Evolutionary conservation across 2,797 vertebrate species (phyloP), one percentile per base, ranked within the genome.

Genomic region (Cyclopterus lumpus): DNA sequence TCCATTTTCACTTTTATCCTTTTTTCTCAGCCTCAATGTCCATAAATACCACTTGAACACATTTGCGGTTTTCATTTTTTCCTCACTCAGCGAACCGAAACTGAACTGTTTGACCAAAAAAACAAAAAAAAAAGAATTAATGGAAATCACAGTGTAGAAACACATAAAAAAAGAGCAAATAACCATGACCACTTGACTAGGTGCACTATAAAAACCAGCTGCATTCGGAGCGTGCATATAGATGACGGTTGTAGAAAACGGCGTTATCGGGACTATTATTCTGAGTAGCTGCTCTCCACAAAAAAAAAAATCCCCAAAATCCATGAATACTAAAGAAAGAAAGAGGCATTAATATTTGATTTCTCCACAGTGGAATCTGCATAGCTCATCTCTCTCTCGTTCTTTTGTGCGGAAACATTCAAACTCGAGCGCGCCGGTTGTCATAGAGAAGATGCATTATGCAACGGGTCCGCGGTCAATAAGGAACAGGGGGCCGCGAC

Each of bases 321-420:
- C 48, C 80, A 85, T 77, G 77, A 86, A 90, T 87, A 71, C 6
- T 18, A 84, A 86, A 81, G 72, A 82, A 80, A 86, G 77, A 82
- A 79, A 87, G 68, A 57, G 38, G 60, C 61, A 91, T 91, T 75
- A 89, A 92, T 93, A 90, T 93, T 92, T 86, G 72, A 94, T 92
- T 86, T 67, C 77, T 82, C 73, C 62, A 82, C 77, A 66, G 75
- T 54, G 40, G 34, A 88, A 88, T 89, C 77, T 88, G 75, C 67
- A 77, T 79, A 60, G 80, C 75, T 91, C 83, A 88, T 88, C 81
- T 59, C 73, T n/a, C n/a, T 85, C 80, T 80, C 22, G 26, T 48
- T 83, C 81, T 73, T 2, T 1, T 77, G 77, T 76, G 61, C 69
- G 79, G 68, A 82, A n/a, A 69, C 63, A 71, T 62, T 66, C 73